Evolutionary conservation across 2,113 vertebrate genomes (phyloP).

Genomic region (Megaceryle torquata): DNA sequence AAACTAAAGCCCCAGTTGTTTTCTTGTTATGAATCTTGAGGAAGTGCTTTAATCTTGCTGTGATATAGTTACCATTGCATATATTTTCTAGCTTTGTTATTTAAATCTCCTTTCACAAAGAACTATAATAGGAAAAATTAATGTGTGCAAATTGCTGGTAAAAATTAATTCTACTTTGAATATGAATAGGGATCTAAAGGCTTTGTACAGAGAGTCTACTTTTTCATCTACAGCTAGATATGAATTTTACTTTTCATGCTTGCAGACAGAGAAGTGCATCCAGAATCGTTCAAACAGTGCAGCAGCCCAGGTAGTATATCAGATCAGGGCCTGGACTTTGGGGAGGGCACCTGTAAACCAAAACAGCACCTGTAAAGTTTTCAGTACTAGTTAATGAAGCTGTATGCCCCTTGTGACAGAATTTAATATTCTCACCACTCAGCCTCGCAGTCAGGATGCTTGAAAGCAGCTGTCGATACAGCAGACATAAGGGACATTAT

Average conservation of each 20-base stretch:
- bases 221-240: background rate
- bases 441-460: background rate
- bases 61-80: background rate
- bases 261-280: background rate
- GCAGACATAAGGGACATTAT: background rate
- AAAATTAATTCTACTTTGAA: background rate
- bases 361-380: background rate
- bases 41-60: background rate
- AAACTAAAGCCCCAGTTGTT: background rate
- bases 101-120: background rate
- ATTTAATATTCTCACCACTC: background rate
- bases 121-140: background rate
- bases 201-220: background rate
- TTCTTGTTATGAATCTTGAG: background rate
- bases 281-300: background rate
- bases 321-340: background rate
- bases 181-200: background rate
- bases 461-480: background rate
- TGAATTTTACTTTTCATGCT: background rate
- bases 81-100: background rate
- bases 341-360: background rate
- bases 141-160: background rate
- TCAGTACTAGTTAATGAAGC: background rate
- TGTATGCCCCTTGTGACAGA: background rate
- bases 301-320: rapidly evolving